Base-by-base conservation (phyloP, 2,888 invertebrate genomes). In the Rhynchonema sp. region DNA sequence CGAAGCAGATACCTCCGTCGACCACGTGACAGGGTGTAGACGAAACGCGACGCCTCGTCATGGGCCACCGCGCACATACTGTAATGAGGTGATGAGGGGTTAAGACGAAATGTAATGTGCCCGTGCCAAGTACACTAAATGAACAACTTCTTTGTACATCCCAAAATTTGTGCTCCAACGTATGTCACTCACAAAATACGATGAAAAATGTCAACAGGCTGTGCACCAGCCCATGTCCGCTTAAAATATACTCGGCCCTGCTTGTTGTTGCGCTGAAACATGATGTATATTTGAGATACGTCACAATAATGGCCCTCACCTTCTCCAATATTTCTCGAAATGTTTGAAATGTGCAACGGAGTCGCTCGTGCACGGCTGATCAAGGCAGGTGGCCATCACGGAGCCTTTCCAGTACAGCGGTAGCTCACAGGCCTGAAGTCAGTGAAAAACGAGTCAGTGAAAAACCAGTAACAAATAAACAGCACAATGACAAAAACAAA, bases 351-450 rank as follows among this genome's bases (percentile, higher is more conserved):
- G 3, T 3, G n/a, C 23, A n/a, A n/a, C 49, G 9, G 49, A 13
- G n/a, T 13, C n/a, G n/a, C n/a, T n/a, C 20, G 49, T 49, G 49
- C n/a, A 49, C 49, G 49, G 49, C 23, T 49, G 13, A n/a, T 49
- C n/a, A 59, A 1, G 25, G 23, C 61, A 38, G 53, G 57, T 85
- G 64, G 85, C 81, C 79, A 88, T 92, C 63, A 98, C 79, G n/a
- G 92, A 87, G 74, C 86, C 84, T 75, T 96, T 94, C 94, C 94
- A 96, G 78, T 94, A 98, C 60, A 91, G 80, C 20, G 96, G 90
- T 67, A 92, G 79, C 65, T 87, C 87, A 76, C 88, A 88, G 30
- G 89, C 85, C 80, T 88, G 82, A 49, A 83, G 17, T 6, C 38
- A 38, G 17, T 38, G 6, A 17, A 38, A 38, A 38, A 38, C 17